Evolutionary conservation across 2,888 invertebrate species (phyloP).

Genomic region (Proisotoma minuta): DNA sequence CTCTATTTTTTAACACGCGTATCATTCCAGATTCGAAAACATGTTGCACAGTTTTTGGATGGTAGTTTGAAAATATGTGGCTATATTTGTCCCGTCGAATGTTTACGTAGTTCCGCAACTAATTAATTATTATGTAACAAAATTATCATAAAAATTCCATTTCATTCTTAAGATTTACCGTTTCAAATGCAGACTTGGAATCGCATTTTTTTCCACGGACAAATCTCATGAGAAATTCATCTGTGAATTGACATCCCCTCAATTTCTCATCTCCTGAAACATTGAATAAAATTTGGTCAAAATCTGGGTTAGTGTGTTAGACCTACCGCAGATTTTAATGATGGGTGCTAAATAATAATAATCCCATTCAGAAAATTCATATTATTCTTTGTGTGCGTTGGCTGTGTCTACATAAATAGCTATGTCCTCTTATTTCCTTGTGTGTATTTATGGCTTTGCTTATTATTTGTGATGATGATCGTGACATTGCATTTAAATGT

Average conservation of each 20-base stretch:
- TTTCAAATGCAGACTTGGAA: constrained; percentile 28
- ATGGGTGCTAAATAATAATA: no score
- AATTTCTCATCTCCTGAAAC: background rate
- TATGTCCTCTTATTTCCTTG: no score
- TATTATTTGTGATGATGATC: no score
- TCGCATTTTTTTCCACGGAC: constrained; percentile 31
- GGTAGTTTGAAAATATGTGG: constrained; percentile 22
- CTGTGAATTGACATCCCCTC: constrained; percentile 26
- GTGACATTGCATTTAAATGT: no score
- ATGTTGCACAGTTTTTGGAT: constrained; percentile 24
- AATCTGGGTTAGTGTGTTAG: background rate
- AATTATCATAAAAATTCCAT: constrained; percentile 1
- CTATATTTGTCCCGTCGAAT: constrained; percentile 26
- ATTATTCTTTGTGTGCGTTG: no score
- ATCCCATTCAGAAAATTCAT: no score
- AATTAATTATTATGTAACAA: background rate
- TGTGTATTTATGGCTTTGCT: no score
- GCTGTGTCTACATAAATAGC: no score
- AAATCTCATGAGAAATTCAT: constrained; percentile 30
- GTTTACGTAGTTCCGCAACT: constrained; percentile 27
- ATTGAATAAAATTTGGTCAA: background rate
- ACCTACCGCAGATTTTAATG: no score
- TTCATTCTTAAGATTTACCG: constrained; percentile 20
- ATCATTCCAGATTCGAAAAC: constrained; percentile 34
- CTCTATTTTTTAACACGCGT: constrained; percentile 25